phyloP scores from a whole-genome alignment of 2,113 vertebrate genomes.

The Trochalopteron elliotii region DNA sequence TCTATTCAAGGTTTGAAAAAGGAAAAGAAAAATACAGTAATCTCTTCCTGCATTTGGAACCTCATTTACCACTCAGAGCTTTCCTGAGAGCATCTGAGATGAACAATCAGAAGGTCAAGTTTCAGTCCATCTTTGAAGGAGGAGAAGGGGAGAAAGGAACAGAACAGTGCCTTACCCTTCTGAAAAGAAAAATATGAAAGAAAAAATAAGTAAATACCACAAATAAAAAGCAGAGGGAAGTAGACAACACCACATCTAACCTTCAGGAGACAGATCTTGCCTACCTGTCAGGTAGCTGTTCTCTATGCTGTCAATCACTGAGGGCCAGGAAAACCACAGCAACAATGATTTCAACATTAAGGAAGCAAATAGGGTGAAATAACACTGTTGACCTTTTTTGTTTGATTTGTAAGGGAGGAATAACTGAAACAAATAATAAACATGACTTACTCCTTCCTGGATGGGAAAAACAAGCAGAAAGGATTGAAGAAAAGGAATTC shows the following conservation, averaged over 20 bases:
- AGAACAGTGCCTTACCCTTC: background rate
- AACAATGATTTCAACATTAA: background rate
- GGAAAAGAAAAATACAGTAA: constrained; percentile 68
- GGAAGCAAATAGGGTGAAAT: background rate
- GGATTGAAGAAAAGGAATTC: background rate
- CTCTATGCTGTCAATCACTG: background rate
- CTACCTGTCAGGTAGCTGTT: constrained; percentile 15
- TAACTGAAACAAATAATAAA: constrained; percentile 3
- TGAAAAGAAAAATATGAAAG: background rate
- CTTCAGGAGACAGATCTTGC: constrained; percentile 3
- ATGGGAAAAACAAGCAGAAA: background rate
- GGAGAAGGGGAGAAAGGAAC: background rate
- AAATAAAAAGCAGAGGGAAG: constrained; percentile 24
- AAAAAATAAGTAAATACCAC: background rate
- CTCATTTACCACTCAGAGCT: constrained; percentile 67
- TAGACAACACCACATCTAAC: constrained; percentile 28
- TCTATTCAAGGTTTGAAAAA: constrained; percentile 73
- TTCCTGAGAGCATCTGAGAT: constrained; percentile 32
- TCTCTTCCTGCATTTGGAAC: constrained; percentile 68
- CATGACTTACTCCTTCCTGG: background rate
- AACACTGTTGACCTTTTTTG: background rate
- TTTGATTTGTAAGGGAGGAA: constrained; percentile 1
- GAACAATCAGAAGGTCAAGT: constrained; percentile 71
- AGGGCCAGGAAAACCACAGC: background rate
- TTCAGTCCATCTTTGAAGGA: constrained; percentile 58